These are phyloP conservation scores for Steromphala cineraria DNA, from an alignment of 2,888 invertebrate genomes.

Conservation along the genomic window DNA sequence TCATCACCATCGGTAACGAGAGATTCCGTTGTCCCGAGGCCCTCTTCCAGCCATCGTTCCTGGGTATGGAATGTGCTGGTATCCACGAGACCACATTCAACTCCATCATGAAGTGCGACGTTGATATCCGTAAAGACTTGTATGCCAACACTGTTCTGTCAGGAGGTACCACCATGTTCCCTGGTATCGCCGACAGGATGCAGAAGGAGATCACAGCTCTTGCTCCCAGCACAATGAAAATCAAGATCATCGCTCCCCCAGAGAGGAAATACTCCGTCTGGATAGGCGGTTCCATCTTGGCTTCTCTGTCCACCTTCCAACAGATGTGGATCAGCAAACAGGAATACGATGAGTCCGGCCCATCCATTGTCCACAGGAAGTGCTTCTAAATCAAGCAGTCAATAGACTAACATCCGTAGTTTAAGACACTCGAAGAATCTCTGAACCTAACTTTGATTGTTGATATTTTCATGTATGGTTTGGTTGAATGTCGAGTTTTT, in stretches of 20 bases:
- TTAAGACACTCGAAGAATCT: too few relatives aligned
- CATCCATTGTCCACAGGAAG: slow-evolving; percentile 96
- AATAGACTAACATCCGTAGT: too few relatives aligned
- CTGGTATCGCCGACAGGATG: slow-evolving; percentile 61
- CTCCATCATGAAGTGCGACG: slow-evolving; percentile 62
- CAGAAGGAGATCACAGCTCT: slow-evolving; percentile 60
- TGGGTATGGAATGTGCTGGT: slow-evolving; percentile 70
- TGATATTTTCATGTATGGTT: too few relatives aligned
- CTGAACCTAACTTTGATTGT: too few relatives aligned
- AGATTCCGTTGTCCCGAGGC: slow-evolving; percentile 67
- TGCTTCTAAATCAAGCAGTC: slow-evolving; percentile 84
- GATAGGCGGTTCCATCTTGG: slow-evolving; percentile 67
- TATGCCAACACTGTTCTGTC: slow-evolving; percentile 61
- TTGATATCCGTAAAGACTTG: slow-evolving; percentile 60
- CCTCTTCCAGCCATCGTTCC: slow-evolving; percentile 68
- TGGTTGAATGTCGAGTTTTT: too few relatives aligned
- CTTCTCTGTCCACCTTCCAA: slow-evolving; percentile 82
- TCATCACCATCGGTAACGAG: slow-evolving; percentile 71
- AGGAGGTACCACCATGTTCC: slow-evolving; percentile 69
- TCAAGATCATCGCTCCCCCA: slow-evolving; percentile 57
- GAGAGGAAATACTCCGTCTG: slow-evolving; percentile 77
- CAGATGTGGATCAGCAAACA: slow-evolving; percentile 52
- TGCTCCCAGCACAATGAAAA: slow-evolving; percentile 58
- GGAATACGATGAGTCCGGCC: slow-evolving; percentile 95
- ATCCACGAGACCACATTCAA: slow-evolving; percentile 62